Evolutionary conservation across 30 jellyfish, hydroid and myxozoan species (phyloP).

Genomic region (Cassiopea xamachana): DNA sequence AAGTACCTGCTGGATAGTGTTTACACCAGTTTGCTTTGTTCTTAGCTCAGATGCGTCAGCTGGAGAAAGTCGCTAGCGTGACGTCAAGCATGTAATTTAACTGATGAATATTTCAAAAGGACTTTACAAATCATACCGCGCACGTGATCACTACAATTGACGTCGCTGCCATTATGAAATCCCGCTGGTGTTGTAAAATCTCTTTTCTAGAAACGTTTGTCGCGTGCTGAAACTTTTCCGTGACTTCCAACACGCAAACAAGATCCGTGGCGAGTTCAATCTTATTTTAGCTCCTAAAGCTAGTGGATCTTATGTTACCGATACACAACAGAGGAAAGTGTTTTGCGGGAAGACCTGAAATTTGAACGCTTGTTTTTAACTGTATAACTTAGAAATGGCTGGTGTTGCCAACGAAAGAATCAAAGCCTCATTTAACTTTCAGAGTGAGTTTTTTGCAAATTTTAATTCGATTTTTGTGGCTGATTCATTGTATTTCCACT

Average conservation of each 20-base stretch:
- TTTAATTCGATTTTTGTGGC: too few relatives aligned
- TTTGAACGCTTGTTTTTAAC: not conserved
- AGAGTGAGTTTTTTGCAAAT: constrained; percentile 8
- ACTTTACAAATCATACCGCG: not conserved
- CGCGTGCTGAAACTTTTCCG: constrained; percentile 33
- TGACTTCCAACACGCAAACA: constrained; percentile 13
- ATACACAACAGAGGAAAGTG: not conserved
- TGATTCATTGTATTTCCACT: too few relatives aligned
- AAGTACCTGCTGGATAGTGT: too few relatives aligned
- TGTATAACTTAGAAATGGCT: constrained; percentile 13
- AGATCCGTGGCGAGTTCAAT: not conserved
- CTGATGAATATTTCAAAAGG: constrained; percentile 20
- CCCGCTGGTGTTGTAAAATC: not conserved
- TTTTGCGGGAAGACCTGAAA: constrained; percentile 50
- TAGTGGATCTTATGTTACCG: too few relatives aligned
- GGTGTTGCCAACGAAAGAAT: not conserved
- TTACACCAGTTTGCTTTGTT: too few relatives aligned
- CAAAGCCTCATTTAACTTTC: not conserved
- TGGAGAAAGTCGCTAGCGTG: not conserved
- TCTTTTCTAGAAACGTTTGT: not conserved
- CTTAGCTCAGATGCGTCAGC: too few relatives aligned
- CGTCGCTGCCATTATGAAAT: not conserved
- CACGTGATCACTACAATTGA: constrained; percentile 2
- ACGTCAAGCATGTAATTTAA: not conserved
- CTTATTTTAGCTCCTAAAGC: not conserved